A percentile compares a stretch with the other conserved stretches of the same genome.
Conservation (phyloP, 2,888 invertebrate species). For the Rhagium mordax region DNA sequence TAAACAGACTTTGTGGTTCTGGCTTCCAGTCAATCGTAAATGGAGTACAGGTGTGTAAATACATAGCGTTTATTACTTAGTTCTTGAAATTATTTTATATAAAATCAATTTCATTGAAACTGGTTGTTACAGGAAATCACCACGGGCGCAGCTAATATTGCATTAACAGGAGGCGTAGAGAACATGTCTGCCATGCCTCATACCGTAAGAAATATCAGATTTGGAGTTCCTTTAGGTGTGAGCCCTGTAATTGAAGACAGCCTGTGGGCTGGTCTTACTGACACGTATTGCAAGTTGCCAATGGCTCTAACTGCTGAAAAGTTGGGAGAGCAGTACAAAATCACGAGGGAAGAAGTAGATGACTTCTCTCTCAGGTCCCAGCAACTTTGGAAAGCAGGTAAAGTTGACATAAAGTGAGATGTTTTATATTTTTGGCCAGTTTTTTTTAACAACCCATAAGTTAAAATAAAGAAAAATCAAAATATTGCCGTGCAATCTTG, state of each 20-base stretch:
- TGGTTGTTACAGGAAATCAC: conserved; percentile 79
- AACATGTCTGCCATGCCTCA: conserved; percentile 97
- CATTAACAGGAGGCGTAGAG: conserved; percentile 93
- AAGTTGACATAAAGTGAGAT: conserved; percentile 39
- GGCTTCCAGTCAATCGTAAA: conserved; percentile 96
- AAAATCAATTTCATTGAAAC: no score
- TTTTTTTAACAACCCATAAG: no score
- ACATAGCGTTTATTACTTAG: neutral
- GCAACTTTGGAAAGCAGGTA: conserved; percentile 88
- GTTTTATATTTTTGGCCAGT: no score
- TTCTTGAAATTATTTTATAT: no score
- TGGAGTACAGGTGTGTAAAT: conserved; percentile 83
- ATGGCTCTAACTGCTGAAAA: conserved; percentile 98
- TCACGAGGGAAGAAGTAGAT: conserved; percentile 89
- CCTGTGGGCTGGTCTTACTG: conserved; percentile 91
- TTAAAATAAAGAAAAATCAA: no score
- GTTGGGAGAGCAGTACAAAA: conserved; percentile 86
- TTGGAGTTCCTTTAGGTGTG: conserved; percentile 88
- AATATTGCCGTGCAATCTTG: no score
- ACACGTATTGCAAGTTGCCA: conserved; percentile 90
- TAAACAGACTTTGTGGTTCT: conserved; percentile 97
- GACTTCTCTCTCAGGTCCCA: conserved; percentile 90
- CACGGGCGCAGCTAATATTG: conserved; percentile 87
- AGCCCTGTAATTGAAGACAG: conserved; percentile 88
- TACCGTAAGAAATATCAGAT: conserved; percentile 86